Evolutionary conservation across 2,797 vertebrate genomes (phyloP), one percentile per base, ranked within the genome.

Genomic region (Brachyrhaphis roseni): DNA sequence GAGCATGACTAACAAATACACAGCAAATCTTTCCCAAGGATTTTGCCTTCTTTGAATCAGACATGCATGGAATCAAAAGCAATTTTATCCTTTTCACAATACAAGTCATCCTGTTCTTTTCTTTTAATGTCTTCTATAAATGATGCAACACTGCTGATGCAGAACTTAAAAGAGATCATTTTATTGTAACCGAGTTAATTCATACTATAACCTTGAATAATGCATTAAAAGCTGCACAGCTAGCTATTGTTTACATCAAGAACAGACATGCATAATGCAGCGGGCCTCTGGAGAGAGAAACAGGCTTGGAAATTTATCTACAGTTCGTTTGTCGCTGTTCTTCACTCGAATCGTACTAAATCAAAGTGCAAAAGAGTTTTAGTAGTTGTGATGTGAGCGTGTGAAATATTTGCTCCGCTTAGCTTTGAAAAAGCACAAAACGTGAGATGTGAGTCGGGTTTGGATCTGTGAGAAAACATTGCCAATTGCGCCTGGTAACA

Each of bases 241-340:
- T 86, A 39, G 82, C 83, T 80, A 76, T 85, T 93, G 84, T 94
- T 91, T 92, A 91, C 82, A 88, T 89, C 86, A 89, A 80, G 87
- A 78, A 78, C 73, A 84, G 88, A 91, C 89, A 90, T 91, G 78
- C 90, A 93, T 93, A 91, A 91, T 88, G 88, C 84, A 89, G 78
- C 0, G 3, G 28, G 82, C 57, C 86, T 89, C 83, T 5, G 59
- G 87, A 83, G 84, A 76, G 62, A 53, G 70, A 72, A 49, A 28
- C 46, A 6, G 59, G 73, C 78, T 78, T 77, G 74, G 90, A 86
- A 80, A 86, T 79, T 0, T 80, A 81, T 83, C 86, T 75, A 73
- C 73, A 39, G 53, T 77, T 78, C 62, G 66, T 68, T 66, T 86
- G 91, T 81, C 84, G 49, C 78, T 2, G 81, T 78, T 76, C 76